Percentiles rank a stretch among this genome's conserved stretches.
phyloP scores from a whole-genome alignment of 2,797 vertebrate genomes.

The Uromys caudimaculatus region DNA sequence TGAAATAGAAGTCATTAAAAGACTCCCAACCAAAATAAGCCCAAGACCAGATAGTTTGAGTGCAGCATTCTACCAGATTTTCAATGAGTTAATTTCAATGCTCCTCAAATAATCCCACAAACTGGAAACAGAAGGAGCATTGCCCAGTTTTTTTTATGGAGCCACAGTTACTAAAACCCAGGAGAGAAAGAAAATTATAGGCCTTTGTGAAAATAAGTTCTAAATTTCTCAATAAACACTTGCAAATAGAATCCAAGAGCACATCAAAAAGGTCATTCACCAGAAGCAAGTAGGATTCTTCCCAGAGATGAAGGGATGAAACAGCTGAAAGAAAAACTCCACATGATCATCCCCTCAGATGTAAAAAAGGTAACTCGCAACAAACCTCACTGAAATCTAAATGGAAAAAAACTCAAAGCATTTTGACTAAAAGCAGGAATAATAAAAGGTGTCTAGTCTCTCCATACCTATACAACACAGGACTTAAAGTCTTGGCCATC shows the following conservation, averaged over 20 bases:
- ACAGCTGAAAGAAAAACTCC: neutral
- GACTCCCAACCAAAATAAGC: neutral
- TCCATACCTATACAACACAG: neutral
- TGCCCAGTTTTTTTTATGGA: neutral
- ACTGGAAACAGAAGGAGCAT: neutral
- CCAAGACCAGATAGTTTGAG: neutral
- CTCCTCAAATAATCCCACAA: neutral
- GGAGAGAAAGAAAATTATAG: neutral
- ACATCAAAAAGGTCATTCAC: neutral
- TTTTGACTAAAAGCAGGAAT: neutral
- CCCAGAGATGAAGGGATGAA: neutral
- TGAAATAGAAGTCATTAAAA: neutral
- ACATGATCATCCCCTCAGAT: neutral
- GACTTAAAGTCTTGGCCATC: neutral
- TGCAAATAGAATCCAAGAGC: neutral
- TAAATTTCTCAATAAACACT: neutral
- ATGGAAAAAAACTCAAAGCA: neutral
- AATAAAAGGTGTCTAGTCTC: neutral
- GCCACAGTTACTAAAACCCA: neutral
- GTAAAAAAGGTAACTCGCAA: neutral
- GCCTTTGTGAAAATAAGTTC: neutral
- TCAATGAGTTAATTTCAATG: neutral
- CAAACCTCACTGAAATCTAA: neutral
- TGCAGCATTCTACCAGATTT: neutral
- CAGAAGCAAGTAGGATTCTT: neutral